Conservation (phyloP, 2,113 vertebrate species). For the Trematocara stigmaticum region DNA sequence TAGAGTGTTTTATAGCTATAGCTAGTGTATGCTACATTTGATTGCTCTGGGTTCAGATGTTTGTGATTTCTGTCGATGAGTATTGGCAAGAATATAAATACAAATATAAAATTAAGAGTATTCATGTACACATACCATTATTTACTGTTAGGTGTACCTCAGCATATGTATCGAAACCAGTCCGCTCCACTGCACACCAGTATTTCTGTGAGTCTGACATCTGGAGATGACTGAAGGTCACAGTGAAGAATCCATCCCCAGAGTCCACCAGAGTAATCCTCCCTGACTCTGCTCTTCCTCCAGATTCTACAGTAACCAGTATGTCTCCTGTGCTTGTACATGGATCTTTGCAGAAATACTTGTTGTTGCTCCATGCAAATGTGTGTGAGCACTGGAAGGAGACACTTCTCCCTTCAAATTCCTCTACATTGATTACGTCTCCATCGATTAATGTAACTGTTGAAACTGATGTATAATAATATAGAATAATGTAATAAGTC, state of each 20-base stretch:
- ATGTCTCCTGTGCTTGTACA: neutral
- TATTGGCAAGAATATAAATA: neutral
- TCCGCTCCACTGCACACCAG: slow-evolving; percentile 30
- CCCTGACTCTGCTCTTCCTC: neutral
- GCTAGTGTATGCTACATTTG: neutral
- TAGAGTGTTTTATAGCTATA: neutral
- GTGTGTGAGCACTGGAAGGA: no score
- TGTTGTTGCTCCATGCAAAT: no score
- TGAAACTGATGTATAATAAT: neutral
- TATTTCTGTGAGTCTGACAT: slow-evolving; percentile 35
- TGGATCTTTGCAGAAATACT: slow-evolving; percentile 44
- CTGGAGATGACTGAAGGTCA: slow-evolving; percentile 31
- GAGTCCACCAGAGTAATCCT: slow-evolving; percentile 7
- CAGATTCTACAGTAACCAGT: neutral
- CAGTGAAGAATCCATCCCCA: slow-evolving; percentile 1
- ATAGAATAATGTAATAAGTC: neutral
- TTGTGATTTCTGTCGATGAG: neutral
- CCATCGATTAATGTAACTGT: neutral
- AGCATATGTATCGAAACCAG: neutral
- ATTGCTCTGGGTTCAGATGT: neutral
- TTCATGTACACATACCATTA: neutral
- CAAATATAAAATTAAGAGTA: accelerated
- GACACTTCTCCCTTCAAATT: no score
- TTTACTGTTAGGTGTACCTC: slow-evolving; percentile 10
- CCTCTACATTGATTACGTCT: no score